Evolutionary conservation across 1,140 invertebrate species (phyloP).

Genomic region (Penaeus chinensis): DNA sequence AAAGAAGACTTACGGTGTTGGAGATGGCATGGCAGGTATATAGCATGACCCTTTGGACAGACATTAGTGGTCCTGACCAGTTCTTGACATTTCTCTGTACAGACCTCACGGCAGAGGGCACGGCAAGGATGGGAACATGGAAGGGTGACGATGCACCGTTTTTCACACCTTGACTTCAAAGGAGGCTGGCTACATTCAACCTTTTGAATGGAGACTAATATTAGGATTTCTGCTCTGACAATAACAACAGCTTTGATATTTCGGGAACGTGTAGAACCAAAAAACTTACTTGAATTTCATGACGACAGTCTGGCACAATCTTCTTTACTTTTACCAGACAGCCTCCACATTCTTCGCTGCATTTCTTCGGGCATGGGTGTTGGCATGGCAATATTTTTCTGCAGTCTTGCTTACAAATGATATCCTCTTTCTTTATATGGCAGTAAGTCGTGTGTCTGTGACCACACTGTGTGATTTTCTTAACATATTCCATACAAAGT

Average conservation of each 20-base stretch:
- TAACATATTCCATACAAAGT: constrained; percentile 13
- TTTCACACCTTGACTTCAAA: background rate
- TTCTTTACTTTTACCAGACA: constrained; percentile 24
- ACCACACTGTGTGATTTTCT: constrained; percentile 24
- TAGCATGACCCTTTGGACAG: constrained; percentile 21
- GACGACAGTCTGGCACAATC: constrained; percentile 21
- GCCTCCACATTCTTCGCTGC: constrained; percentile 54
- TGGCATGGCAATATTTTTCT: constrained; percentile 49
- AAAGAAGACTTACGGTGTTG: background rate
- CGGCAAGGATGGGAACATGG: background rate
- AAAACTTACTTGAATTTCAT: constrained; percentile 24
- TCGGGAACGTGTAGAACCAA: background rate
- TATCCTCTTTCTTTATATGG: background rate
- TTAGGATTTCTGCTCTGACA: background rate
- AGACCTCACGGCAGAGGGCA: background rate
- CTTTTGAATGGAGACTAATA: background rate
- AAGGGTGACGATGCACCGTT: constrained; percentile 6
- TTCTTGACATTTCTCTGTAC: background rate
- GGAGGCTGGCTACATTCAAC: constrained; percentile 3
- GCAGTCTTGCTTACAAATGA: constrained; percentile 51
- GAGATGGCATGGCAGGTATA: background rate
- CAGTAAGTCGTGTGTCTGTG: constrained; percentile 2
- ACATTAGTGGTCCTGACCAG: background rate
- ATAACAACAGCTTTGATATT: constrained; percentile 2
- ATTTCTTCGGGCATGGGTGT: constrained; percentile 57